Percentiles rank a stretch among this genome's conserved stretches.
Conservation (phyloP, 2,797 vertebrate genomes). For the Megaceryle alcyon region DNA sequence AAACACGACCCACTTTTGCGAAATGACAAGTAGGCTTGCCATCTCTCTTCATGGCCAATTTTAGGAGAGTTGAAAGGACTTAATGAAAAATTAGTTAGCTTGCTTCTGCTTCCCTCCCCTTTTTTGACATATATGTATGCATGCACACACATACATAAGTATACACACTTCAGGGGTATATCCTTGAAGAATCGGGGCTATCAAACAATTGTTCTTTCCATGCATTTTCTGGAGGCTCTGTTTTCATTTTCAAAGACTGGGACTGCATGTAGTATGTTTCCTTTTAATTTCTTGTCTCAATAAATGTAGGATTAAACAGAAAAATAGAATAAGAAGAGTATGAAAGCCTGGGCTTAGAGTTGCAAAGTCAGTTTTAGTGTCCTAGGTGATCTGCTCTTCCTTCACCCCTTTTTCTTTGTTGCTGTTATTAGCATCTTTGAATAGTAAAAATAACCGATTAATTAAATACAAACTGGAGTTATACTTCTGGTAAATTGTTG, state of each 20-base stretch:
- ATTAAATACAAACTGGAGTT: not conserved
- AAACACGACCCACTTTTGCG: not conserved
- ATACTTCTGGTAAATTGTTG: not conserved
- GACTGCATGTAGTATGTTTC: not conserved
- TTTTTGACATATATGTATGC: not conserved
- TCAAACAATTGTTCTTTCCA: fast-evolving
- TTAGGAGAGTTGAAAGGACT: not conserved
- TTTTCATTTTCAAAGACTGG: not conserved
- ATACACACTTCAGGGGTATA: not conserved
- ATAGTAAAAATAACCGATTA: not conserved
- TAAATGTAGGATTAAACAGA: not conserved
- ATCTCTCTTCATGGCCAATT: not conserved
- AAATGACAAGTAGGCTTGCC: not conserved
- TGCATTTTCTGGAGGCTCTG: not conserved
- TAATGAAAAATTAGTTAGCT: not conserved
- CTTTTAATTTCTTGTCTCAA: not conserved
- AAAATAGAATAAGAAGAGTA: not conserved
- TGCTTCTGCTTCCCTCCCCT: not conserved
- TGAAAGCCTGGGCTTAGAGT: not conserved
- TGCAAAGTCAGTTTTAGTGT: not conserved
- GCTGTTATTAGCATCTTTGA: not conserved
- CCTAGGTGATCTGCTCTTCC: not conserved
- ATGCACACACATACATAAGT: not conserved
- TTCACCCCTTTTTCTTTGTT: not conserved
- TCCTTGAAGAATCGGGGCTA: not conserved